These are phyloP conservation scores for Seriola dumerili DNA, from an alignment of 2,113 vertebrate genomes.

Conservation along the genomic window DNA sequence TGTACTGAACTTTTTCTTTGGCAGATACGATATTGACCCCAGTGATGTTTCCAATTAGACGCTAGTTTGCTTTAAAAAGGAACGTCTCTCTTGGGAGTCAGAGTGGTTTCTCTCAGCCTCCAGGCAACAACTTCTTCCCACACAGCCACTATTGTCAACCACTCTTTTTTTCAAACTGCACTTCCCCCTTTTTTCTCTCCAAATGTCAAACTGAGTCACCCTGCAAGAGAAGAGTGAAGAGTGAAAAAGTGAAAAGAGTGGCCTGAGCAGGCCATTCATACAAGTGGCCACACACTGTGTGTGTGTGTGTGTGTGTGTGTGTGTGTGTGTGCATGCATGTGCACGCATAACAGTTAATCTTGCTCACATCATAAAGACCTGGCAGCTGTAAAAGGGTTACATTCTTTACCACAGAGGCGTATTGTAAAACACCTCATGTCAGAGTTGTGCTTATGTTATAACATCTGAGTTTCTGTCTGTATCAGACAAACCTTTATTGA, in stretches of 20 bases:
- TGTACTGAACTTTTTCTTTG: slow-evolving; percentile 44
- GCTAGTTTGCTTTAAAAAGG: slow-evolving; percentile 50
- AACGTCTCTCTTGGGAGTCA: slow-evolving; percentile 42
- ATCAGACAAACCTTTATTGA: too few relatives aligned
- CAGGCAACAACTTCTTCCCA: slow-evolving; percentile 51
- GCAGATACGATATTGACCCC: slow-evolving; percentile 62
- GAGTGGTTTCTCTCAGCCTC: slow-evolving; percentile 49
- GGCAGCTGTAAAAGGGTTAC: slow-evolving; percentile 47
- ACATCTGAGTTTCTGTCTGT: too few relatives aligned
- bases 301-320: not conserved
- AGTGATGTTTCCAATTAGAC: slow-evolving; percentile 71
- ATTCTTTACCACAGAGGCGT: slow-evolving; percentile 67
- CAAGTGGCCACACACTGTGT: slow-evolving; percentile 50
- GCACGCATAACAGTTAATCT: slow-evolving; percentile 62
- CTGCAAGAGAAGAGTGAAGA: slow-evolving; percentile 7
- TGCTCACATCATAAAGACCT: slow-evolving; percentile 52
- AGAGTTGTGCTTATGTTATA: not conserved
- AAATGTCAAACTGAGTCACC: slow-evolving; percentile 60
- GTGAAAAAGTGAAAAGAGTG: slow-evolving; percentile 58
- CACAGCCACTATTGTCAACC: slow-evolving; percentile 69
- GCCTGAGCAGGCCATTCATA: slow-evolving; percentile 40
- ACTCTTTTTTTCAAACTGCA: slow-evolving; percentile 17
- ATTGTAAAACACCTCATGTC: slow-evolving; percentile 47
- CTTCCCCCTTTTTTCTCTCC: slow-evolving; percentile 8
- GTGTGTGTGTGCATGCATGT: not conserved